Percentiles rank a stretch among this genome's conserved stretches.
phyloP scores from a whole-genome alignment of 2,888 invertebrate species.

The Andrena trimmerana region DNA sequence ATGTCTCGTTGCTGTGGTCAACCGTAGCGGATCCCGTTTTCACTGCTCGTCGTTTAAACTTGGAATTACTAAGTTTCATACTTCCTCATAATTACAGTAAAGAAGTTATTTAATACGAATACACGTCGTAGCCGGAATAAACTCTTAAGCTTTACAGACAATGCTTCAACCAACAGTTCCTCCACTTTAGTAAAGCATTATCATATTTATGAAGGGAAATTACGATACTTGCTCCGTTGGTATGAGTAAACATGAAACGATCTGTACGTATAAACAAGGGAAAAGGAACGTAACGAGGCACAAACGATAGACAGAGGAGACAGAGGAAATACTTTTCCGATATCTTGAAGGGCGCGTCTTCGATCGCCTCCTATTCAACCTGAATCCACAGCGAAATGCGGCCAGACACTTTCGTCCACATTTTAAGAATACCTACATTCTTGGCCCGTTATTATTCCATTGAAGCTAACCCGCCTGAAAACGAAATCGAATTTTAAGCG shows the following conservation, averaged over 20 bases:
- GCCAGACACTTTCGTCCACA: constrained; percentile 1
- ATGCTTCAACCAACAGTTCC: neutral
- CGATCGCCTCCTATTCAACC: neutral
- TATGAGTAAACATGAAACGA: neutral
- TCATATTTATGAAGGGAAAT: neutral
- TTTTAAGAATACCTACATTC: neutral
- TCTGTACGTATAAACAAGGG: neutral
- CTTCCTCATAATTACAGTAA: neutral
- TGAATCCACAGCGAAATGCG: constrained; percentile 8
- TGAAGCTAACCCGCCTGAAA: neutral
- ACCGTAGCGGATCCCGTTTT: neutral
- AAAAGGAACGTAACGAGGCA: neutral
- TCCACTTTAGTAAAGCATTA: neutral
- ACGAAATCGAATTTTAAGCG: neutral
- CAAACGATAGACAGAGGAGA: neutral
- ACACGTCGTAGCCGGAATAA: neutral
- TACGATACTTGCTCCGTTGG: neutral
- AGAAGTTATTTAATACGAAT: neutral
- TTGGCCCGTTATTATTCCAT: neutral
- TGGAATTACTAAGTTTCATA: neutral
- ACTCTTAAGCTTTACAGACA: neutral
- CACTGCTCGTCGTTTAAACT: neutral
- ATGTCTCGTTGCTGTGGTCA: constrained; percentile 9
- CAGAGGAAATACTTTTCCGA: constrained; percentile 17
- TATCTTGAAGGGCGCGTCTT: constrained; percentile 1